phyloP scores from a whole-genome alignment of 2,797 vertebrate species.

The Argentina silus region DNA sequence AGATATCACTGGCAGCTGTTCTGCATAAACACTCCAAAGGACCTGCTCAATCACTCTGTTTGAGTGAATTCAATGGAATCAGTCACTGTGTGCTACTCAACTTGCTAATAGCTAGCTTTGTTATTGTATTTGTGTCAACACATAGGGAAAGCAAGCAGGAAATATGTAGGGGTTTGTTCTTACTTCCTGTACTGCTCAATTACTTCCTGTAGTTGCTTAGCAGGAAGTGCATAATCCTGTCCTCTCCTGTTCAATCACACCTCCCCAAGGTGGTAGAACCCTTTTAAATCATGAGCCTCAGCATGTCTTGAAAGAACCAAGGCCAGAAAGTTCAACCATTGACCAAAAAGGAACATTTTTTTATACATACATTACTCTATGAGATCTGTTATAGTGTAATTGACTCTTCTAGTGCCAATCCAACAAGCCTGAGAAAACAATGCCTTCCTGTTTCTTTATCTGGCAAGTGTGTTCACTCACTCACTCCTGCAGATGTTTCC shows the following conservation, averaged over 20 bases:
- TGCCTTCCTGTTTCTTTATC: slow-evolving; percentile 34
- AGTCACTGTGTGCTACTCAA: slow-evolving; percentile 37
- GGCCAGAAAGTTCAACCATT: slow-evolving; percentile 18
- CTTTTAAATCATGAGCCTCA: background rate
- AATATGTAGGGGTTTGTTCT: slow-evolving; percentile 32
- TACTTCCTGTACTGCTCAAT: slow-evolving; percentile 59
- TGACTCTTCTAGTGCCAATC: slow-evolving; percentile 30
- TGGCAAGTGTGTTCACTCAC: slow-evolving; percentile 43
- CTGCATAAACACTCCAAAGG: slow-evolving; percentile 43
- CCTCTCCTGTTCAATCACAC: slow-evolving; percentile 45
- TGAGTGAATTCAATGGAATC: background rate
- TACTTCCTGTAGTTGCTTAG: slow-evolving; percentile 64
- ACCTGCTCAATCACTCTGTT: slow-evolving; percentile 63
- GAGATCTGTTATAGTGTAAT: slow-evolving; percentile 34
- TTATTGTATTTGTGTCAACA: slow-evolving; percentile 16
- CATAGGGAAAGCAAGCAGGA: slow-evolving; percentile 24
- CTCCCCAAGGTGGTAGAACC: slow-evolving; percentile 19
- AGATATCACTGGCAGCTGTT: slow-evolving; percentile 60
- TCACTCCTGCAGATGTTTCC: slow-evolving; percentile 68
- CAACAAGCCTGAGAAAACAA: slow-evolving; percentile 41
- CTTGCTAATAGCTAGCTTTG: slow-evolving; percentile 27
- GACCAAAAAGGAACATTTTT: slow-evolving; percentile 31
- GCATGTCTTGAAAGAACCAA: background rate
- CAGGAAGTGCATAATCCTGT: slow-evolving; percentile 67
- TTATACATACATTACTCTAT: slow-evolving; percentile 38